phyloP scores from a whole-genome alignment of 2,113 vertebrate species.

The Anoura caudifer region DNA sequence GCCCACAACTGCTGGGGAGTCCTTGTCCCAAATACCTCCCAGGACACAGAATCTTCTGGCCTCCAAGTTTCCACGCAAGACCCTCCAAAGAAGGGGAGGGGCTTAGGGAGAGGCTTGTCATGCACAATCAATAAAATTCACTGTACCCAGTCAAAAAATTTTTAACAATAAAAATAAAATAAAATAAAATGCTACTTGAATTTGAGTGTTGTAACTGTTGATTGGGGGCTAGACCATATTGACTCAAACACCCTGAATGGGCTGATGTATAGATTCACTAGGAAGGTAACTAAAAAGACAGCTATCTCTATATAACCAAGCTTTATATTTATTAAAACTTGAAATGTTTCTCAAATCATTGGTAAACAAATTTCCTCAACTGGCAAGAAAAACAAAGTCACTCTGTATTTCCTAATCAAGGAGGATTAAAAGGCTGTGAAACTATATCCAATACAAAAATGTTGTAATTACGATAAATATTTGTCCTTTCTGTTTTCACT shows the following conservation, averaged over 20 bases:
- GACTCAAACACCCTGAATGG: neutral
- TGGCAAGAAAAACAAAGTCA: conserved; percentile 26
- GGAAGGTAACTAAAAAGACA: neutral
- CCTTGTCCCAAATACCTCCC: no score
- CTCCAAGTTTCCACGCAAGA: no score
- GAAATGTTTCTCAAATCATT: conserved; percentile 30
- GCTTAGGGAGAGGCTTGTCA: no score
- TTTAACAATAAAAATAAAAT: no score
- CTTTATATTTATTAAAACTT: neutral
- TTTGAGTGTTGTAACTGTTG: neutral
- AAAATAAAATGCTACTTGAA: neutral
- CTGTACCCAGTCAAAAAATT: no score
- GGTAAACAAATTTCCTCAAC: conserved; percentile 18
- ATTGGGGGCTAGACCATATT: neutral
- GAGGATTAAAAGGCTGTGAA: conserved; percentile 69
- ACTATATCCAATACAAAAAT: conserved; percentile 66
- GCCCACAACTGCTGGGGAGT: no score
- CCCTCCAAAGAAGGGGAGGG: no score
- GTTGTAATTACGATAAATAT: conserved; percentile 77
- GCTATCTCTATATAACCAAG: neutral
- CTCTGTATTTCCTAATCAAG: conserved; percentile 38
- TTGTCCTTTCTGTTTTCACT: conserved; percentile 75
- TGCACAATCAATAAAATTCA: no score
- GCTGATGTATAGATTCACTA: conserved; percentile 1
- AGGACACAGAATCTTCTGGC: no score